Base-by-base conservation (phyloP, 2,888 invertebrate species). In the Balanococcus diminutus region DNA sequence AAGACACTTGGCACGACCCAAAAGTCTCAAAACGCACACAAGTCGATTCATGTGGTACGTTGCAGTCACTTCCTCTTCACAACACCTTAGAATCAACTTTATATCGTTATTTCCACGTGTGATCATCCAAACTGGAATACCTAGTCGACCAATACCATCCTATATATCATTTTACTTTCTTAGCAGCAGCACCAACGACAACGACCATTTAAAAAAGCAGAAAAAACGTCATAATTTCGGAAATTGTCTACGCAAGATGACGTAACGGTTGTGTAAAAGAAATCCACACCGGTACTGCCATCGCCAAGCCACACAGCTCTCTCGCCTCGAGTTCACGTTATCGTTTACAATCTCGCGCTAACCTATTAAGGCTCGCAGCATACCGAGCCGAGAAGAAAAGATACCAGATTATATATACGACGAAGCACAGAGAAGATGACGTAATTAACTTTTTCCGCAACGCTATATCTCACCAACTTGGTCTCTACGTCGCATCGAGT, bases 271-370 rank as follows among this genome's bases (percentile, higher is more conserved):
- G 28, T 67, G 67, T 56, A 67, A 67, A 67, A 67, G 67, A 67
- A 67, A 67, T 67, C 67, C 16, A 67, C 67, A 67, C 67, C 67
- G 67, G 67, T 67, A 67, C 11, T 28, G 67, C 61, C 25, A 25
- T 2, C 5, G 19, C 25, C 46, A 46, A n/a, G n/a, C 19, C 19
- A 6, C 8, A 36, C 22, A 56, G 56, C 56, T 56, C 46, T 61
- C 67, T 67, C 67, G 67, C 14, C 67, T 67, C 25, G 25, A 67
- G n/a, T 67, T 28, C 67, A 67, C 67, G 28, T 67, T 67, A 67
- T 67, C 67, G 67, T 67, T 67, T 67, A 67, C 28, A 25, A 67
- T 67, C 28, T 67, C 67, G 67, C 67, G 67, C 28, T 67, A 67
- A 19, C 67, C 67, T 67, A 67, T 67, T 67, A 67, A 28, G 67